A percentile compares a stretch with the other conserved stretches of the same genome.
Evolutionary conservation across 2,797 vertebrate species (phyloP).

Genomic region (Caiman crocodilus): DNA sequence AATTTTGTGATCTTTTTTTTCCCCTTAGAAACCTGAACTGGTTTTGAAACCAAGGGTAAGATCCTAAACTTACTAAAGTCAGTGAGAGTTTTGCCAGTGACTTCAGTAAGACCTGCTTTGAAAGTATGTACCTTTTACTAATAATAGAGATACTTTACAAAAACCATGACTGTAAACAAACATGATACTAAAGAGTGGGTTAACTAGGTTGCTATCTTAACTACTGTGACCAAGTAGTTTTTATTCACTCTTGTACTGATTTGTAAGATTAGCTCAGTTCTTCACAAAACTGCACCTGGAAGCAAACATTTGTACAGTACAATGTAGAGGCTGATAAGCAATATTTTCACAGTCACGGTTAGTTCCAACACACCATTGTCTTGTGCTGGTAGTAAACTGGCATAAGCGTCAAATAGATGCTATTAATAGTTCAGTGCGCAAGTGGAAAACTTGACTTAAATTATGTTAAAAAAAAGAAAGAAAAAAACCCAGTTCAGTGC

Average conservation of each 20-base stretch:
- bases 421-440: conserved; percentile 55
- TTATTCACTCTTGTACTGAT: not conserved
- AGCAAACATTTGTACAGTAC: not conserved
- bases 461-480: not conserved
- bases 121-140: not conserved
- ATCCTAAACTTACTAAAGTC: not conserved
- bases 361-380: conserved; percentile 35
- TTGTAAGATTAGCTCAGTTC: not conserved
- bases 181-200: fast-evolving
- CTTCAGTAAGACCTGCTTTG: not conserved
- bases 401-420: conserved; percentile 53
- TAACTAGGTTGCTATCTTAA: not conserved
- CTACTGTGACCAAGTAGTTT: not conserved
- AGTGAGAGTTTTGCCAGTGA: not conserved
- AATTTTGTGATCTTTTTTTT: not conserved
- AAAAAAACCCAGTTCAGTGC: conserved; percentile 38
- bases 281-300: conserved; percentile 19
- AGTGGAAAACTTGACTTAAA: conserved; percentile 43
- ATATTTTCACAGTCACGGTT: conserved; percentile 2
- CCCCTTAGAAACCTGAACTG: not conserved
- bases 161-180: not conserved
- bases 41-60: conserved; percentile 10
- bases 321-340: not conserved
- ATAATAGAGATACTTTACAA: not conserved
- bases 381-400: conserved; percentile 56